Percentiles rank a stretch among this genome's conserved stretches.
These are phyloP conservation scores for Strigamia transsilvanica DNA, from an alignment of 2,888 invertebrate genomes.

Conservation along the genomic window DNA sequence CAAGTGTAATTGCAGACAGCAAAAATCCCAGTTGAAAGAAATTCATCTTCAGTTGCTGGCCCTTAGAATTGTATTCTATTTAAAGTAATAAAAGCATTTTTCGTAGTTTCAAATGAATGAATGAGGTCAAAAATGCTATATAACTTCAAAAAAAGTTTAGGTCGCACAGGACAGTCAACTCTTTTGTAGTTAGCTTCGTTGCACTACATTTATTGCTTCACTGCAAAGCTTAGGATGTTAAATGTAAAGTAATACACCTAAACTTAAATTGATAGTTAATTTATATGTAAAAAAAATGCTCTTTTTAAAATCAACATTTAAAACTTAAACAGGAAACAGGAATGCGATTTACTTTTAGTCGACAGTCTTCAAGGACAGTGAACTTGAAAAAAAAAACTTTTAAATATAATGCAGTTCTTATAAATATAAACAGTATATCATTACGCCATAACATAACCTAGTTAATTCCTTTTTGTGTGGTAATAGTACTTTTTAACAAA, in stretches of 20 bases:
- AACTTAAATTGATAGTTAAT: too few relatives aligned
- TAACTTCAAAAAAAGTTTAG: not conserved
- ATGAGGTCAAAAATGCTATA: not conserved
- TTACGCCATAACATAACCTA: not conserved
- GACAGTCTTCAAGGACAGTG: not conserved
- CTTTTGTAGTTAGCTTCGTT: not conserved
- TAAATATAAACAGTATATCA: not conserved
- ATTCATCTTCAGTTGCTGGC: not conserved
- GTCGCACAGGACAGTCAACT: constrained; percentile 21
- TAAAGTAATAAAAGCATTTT: constrained; percentile 3
- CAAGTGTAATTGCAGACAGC: not conserved
- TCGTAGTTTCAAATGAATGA: constrained; percentile 17
- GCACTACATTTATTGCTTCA: constrained; percentile 5
- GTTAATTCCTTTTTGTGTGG: not conserved
- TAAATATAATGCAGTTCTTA: not conserved
- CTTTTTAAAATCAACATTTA: not conserved
- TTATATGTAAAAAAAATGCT: not conserved
- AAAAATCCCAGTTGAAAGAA: not conserved
- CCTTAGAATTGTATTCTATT: not conserved
- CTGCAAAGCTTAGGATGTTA: not conserved
- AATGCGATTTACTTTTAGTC: too few relatives aligned
- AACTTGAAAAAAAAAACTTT: not conserved
- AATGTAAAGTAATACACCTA: not conserved
- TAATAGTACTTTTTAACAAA: not conserved
- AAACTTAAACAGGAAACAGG: too few relatives aligned